phyloP scores from a whole-genome alignment of 2,113 vertebrate species.

The Hiodon alosoides region DNA sequence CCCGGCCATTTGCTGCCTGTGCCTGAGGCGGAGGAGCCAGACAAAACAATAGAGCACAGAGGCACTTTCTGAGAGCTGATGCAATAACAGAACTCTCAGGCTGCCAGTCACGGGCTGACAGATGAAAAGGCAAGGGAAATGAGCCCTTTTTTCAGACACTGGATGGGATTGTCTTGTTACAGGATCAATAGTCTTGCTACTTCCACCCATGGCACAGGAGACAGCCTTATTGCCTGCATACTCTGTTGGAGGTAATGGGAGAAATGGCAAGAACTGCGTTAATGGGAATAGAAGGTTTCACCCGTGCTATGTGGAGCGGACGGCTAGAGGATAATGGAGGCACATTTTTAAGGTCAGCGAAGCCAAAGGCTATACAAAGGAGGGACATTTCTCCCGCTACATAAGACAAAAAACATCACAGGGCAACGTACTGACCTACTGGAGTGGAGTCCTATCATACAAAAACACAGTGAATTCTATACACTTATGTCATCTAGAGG shows the following conservation, averaged over 20 bases:
- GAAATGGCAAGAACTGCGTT: neutral
- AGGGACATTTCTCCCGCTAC: no score
- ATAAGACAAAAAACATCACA: no score
- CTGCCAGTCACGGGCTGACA: neutral
- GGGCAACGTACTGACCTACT: no score
- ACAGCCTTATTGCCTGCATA: neutral
- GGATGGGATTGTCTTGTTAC: neutral
- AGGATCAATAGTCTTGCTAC: neutral
- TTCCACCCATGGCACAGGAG: neutral
- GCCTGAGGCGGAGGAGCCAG: neutral
- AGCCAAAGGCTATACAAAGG: no score
- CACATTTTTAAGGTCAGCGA: neutral
- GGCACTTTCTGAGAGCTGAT: neutral
- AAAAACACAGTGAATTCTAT: no score
- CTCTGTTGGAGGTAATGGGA: neutral
- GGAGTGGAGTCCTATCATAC: no score
- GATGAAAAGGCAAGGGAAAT: no score
- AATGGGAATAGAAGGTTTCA: neutral
- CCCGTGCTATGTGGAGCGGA: neutral
- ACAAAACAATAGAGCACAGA: neutral
- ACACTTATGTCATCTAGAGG: no score
- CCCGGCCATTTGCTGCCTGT: no score
- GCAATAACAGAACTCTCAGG: neutral
- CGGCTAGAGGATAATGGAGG: neutral
- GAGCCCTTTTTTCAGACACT: neutral